Conservation (phyloP, 2,113 vertebrate genomes). For the Ceratotherium simum region DNA sequence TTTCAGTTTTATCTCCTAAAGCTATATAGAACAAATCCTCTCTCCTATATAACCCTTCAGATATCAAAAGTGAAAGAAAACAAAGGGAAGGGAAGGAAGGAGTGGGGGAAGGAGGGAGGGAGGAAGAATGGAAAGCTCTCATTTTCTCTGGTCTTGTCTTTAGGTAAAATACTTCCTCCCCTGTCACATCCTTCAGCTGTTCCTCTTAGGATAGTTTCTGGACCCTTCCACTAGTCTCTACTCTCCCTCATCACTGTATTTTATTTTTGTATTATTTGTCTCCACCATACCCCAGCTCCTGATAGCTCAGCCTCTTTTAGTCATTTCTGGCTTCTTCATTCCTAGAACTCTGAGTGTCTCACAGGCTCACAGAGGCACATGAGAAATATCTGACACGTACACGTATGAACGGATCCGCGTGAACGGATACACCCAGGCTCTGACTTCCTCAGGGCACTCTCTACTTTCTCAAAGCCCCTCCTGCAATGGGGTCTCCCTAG, state of each 20-base stretch:
- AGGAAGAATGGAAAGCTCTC: neutral
- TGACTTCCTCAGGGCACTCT: neutral
- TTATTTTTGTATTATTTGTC: neutral
- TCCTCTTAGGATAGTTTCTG: neutral
- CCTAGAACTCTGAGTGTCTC: neutral
- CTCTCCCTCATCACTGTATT: neutral
- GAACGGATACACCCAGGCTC: neutral
- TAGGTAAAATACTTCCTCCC: neutral
- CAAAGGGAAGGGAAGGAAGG: accelerated
- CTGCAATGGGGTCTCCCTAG: neutral
- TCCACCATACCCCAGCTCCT: neutral
- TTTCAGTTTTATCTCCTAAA: neutral
- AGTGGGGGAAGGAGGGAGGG: too few species aligned
- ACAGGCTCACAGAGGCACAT: neutral
- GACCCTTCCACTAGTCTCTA: neutral
- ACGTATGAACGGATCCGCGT: neutral
- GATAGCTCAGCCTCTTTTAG: neutral
- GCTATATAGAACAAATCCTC: neutral
- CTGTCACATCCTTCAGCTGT: neutral
- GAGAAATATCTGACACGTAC: neutral
- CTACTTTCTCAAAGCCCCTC: neutral
- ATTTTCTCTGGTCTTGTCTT: neutral
- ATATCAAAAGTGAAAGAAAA: neutral
- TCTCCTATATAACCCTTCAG: neutral
- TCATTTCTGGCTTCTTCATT: neutral